phyloP scores from a whole-genome alignment of 2,888 invertebrate genomes.

The Cantharis lateralis region DNA sequence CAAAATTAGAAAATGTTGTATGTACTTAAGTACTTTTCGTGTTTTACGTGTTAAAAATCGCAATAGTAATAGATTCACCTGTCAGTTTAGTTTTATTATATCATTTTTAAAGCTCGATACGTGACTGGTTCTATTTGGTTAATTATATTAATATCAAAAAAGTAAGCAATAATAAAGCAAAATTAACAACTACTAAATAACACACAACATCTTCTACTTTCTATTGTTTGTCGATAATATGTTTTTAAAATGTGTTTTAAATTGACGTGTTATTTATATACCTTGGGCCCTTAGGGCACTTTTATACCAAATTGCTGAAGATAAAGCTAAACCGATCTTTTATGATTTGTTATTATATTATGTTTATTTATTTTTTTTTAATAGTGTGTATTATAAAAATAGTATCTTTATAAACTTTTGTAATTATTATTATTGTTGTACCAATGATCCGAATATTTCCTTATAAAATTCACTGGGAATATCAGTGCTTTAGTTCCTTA shows the following conservation, averaged over 20 bases:
- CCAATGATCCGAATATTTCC: not conserved
- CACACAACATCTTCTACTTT: not conserved
- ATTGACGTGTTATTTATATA: not conserved
- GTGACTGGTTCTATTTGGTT: slow-evolving; percentile 1
- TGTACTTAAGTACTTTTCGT: not conserved
- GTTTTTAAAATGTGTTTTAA: not conserved
- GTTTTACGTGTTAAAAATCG: not conserved
- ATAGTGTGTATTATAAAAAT: not conserved
- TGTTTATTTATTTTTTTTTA: not conserved
- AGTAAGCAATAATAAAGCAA: not conserved
- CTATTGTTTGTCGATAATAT: not conserved
- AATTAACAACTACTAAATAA: not conserved
- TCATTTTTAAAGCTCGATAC: not conserved
- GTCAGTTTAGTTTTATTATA: not conserved
- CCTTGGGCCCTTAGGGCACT: not conserved
- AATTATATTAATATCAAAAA: not conserved
- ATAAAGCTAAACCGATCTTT: not conserved
- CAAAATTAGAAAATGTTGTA: not conserved
- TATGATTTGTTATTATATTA: not conserved
- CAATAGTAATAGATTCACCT: not conserved
- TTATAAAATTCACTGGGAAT: not conserved
- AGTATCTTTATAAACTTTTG: not conserved
- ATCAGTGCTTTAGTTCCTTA: not conserved
- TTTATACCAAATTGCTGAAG: not conserved
- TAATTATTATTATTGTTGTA: not conserved